phyloP scores from a whole-genome alignment of 1,140 invertebrate species.

The Pachyrhynchus sulphureomaculatus region DNA sequence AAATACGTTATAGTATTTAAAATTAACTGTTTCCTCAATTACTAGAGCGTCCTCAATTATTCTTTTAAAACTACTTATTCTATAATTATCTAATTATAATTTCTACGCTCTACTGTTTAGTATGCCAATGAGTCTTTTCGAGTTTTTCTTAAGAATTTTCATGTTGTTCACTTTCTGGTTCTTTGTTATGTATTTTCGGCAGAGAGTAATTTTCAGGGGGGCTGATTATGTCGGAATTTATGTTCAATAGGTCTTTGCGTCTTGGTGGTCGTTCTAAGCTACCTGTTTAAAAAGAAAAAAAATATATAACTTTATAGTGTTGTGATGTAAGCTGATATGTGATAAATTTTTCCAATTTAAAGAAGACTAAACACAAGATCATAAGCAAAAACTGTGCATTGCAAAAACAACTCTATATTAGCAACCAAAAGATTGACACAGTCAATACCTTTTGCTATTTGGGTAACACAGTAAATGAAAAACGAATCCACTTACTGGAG shows the following conservation, averaged over 20 bases:
- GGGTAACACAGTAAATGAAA: too few relatives aligned
- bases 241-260: conserved; percentile 5
- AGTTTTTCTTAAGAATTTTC: conserved; percentile 5
- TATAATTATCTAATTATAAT: neutral
- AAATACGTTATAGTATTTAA: too few relatives aligned
- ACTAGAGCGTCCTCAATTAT: neutral
- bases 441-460: too few relatives aligned
- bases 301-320: too few relatives aligned
- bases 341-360: too few relatives aligned
- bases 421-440: too few relatives aligned
- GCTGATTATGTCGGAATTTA: conserved; percentile 16
- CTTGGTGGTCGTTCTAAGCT: conserved; percentile 34
- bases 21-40: too few relatives aligned
- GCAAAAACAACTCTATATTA: too few relatives aligned
- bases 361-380: too few relatives aligned
- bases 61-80: neutral
- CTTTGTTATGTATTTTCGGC: conserved; percentile 25
- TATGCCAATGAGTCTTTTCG: neutral
- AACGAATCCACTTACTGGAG: too few relatives aligned
- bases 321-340: too few relatives aligned
- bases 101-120: neutral
- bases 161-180: conserved; percentile 1
- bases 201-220: conserved; percentile 35
- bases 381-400: too few relatives aligned
- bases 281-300: conserved; percentile 1